Percentiles rank a stretch among this genome's conserved stretches.
Evolutionary conservation across 1,140 invertebrate species (phyloP).

Genomic region (Drosophila simulans): DNA sequence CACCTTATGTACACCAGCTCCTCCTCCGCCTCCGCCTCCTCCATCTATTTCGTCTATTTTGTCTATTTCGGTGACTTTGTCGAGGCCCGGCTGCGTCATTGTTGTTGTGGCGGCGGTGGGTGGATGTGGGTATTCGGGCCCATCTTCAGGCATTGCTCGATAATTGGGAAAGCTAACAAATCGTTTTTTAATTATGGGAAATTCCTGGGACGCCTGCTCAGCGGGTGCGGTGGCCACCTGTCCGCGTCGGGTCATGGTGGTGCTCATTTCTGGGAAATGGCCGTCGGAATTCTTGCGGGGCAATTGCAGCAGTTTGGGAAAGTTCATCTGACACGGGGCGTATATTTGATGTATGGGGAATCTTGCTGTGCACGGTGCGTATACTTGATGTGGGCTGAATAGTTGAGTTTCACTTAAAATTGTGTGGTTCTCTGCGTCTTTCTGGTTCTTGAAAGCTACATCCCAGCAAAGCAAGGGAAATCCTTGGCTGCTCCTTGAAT

Average conservation of each 20-base stretch:
- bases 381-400: conserved; percentile 13
- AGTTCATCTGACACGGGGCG: conserved; percentile 15
- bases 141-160: conserved; percentile 38
- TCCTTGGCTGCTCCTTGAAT: background rate
- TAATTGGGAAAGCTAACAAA: conserved; percentile 70
- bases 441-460: background rate
- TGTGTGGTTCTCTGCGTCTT: background rate
- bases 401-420: background rate
- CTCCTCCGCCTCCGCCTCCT: background rate
- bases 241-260: conserved; percentile 32
- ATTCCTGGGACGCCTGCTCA: conserved; percentile 35
- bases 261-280: conserved; percentile 19
- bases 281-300: conserved; percentile 21
- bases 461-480: conserved; percentile 1
- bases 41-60: too few species aligned
- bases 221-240: conserved; percentile 13
- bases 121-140: background rate
- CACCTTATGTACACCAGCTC: conserved; percentile 38
- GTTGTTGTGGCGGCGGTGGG: conserved; percentile 44
- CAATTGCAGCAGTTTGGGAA: conserved; percentile 22
- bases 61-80: conserved; percentile 63
- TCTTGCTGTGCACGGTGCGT: background rate
- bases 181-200: conserved; percentile 79
- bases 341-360: conserved; percentile 33
- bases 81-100: conserved; percentile 58